Conservation (phyloP, 2,797 vertebrate species). For the Peromyscus melanophrys region DNA sequence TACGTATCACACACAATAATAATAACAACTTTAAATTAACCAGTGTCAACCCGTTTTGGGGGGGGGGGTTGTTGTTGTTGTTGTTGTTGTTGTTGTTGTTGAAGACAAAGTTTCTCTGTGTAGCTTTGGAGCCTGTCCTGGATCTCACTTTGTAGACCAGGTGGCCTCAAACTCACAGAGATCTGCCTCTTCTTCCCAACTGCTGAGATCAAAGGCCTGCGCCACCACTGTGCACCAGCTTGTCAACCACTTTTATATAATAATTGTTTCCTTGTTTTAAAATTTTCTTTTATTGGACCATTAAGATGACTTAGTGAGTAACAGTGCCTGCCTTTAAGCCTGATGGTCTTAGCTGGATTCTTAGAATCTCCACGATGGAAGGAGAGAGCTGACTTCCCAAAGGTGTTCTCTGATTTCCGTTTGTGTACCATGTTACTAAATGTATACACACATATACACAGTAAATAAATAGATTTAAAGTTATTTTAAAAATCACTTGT, state of each 20-base stretch:
- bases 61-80: too few relatives aligned
- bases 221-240: too few relatives aligned
- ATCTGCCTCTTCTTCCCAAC: too few relatives aligned
- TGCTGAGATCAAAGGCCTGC: too few relatives aligned
- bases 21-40: constrained; percentile 25
- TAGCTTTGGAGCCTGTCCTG: too few relatives aligned
- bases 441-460: background rate
- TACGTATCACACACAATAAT: background rate
- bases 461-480: background rate
- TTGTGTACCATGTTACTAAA: background rate
- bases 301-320: background rate
- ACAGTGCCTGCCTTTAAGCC: background rate
- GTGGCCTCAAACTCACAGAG: too few relatives aligned
- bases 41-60: background rate
- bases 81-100: too few relatives aligned
- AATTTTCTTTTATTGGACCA: background rate
- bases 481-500: constrained; percentile 53
- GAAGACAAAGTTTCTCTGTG: too few relatives aligned
- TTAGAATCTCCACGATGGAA: background rate
- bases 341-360: background rate
- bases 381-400: too few relatives aligned
- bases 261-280: background rate
- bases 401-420: background rate
- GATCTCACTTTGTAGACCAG: too few relatives aligned
- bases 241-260: background rate